These are phyloP conservation scores for Calidris pugnax DNA, from an alignment of 2,113 vertebrate species.

Conservation along the genomic window DNA sequence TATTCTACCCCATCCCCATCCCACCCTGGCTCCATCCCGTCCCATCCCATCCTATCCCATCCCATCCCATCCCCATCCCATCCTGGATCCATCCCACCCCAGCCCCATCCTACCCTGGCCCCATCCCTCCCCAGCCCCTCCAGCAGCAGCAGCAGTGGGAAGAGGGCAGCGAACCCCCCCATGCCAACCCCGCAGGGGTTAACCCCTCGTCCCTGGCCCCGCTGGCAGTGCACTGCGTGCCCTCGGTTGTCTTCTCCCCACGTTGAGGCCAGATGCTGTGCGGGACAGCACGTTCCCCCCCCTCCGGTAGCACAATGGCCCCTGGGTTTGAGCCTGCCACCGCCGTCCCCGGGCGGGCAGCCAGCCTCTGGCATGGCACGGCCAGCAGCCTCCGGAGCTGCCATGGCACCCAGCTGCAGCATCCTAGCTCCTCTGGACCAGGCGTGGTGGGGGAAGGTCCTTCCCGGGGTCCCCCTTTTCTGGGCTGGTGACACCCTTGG, in stretches of 20 bases:
- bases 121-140: not conserved
- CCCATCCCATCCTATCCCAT: fast-evolving
- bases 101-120: too few species aligned
- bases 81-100: too few species aligned
- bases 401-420: not conserved
- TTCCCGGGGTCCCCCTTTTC: not conserved
- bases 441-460: not conserved
- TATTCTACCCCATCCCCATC: not conserved
- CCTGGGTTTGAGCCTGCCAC: not conserved
- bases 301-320: not conserved
- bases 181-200: not conserved
- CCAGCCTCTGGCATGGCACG: not conserved
- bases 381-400: not conserved
- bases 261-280: not conserved
- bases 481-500: not conserved
- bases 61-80: not conserved
- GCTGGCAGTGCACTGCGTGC: not conserved
- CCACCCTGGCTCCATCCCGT: fast-evolving
- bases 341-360: not conserved
- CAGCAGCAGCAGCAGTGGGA: not conserved
- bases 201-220: fast-evolving
- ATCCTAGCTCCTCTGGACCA: not conserved
- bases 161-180: not conserved
- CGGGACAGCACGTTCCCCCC: not conserved
- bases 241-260: not conserved